Conservation (phyloP, 2,113 vertebrate species). For the Romanogobio albipinnatus region DNA sequence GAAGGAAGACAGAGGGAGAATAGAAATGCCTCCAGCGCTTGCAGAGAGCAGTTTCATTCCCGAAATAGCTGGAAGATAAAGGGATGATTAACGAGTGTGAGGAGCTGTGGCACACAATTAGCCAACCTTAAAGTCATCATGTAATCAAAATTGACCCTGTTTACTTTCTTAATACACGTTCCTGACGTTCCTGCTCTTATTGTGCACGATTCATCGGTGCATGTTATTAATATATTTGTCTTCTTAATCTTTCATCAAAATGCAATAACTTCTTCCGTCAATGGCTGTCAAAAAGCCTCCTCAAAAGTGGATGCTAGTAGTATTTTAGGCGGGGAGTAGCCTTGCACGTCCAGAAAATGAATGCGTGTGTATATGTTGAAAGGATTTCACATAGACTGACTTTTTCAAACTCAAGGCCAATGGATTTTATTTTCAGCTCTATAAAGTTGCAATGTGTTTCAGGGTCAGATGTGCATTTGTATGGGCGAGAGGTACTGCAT, state of each 20-base stretch:
- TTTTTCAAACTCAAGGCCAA: background rate
- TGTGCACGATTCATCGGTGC: background rate
- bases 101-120: background rate
- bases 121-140: background rate
- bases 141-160: slow-evolving; percentile 15
- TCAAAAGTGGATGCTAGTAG: background rate
- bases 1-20: slow-evolving; percentile 16
- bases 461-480: slow-evolving; percentile 23
- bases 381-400: background rate
- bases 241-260: slow-evolving; percentile 5
- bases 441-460: background rate
- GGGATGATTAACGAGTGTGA: slow-evolving; percentile 51
- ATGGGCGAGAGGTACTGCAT: background rate
- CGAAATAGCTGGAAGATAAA: slow-evolving; percentile 58
- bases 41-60: slow-evolving; percentile 41
- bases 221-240: slow-evolving; percentile 25
- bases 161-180: slow-evolving; percentile 3
- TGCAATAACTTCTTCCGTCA: slow-evolving; percentile 12
- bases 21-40: slow-evolving; percentile 1
- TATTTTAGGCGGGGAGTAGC: background rate
- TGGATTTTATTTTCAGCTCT: background rate
- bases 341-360: background rate
- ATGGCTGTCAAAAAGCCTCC: background rate
- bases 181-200: background rate
- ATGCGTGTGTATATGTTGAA: background rate